Conservation (phyloP, 2,888 invertebrate species). For the Calliscelio sp. region DNA sequence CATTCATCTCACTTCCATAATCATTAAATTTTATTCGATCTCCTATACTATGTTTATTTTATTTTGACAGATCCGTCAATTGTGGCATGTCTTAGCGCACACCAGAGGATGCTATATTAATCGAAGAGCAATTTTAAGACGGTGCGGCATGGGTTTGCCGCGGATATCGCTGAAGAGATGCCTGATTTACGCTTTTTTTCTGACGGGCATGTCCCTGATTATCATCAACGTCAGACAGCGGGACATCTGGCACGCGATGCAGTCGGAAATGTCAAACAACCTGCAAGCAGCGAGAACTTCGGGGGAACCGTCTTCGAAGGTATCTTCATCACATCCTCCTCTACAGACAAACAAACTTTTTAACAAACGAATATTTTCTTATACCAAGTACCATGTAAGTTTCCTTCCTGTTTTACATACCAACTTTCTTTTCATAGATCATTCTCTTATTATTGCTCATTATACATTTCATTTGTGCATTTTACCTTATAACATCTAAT, state of each 20-base stretch:
- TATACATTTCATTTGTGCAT: too few species aligned
- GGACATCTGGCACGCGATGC: slow-evolving; percentile 84
- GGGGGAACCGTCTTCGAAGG: slow-evolving; percentile 75
- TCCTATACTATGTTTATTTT: too few species aligned
- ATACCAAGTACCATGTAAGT: slow-evolving; percentile 3
- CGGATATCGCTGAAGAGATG: slow-evolving; percentile 88
- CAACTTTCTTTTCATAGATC: neutral
- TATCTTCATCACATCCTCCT: slow-evolving; percentile 21
- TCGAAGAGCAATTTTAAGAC: slow-evolving; percentile 52
- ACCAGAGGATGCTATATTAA: slow-evolving; percentile 58
- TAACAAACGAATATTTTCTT: slow-evolving; percentile 9
- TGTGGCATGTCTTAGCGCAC: slow-evolving; percentile 49
- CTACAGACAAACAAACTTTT: slow-evolving; percentile 5
- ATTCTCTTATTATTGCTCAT: neutral
- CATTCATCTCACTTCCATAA: too few species aligned
- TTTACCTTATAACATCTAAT: too few species aligned
- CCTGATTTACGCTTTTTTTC: slow-evolving; percentile 87
- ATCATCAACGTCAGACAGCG: slow-evolving; percentile 87
- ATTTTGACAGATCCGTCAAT: slow-evolving; percentile 51
- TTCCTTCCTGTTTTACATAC: neutral
- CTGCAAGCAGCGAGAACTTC: slow-evolving; percentile 44
- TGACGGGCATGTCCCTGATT: slow-evolving; percentile 87
- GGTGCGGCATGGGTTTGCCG: slow-evolving; percentile 87
- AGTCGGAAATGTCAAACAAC: slow-evolving; percentile 79
- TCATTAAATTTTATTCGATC: too few species aligned